Evolutionary conservation across 2,797 vertebrate species (phyloP), one percentile per base, ranked within the genome.

Genomic region (Acipenser oxyrinchus): DNA sequence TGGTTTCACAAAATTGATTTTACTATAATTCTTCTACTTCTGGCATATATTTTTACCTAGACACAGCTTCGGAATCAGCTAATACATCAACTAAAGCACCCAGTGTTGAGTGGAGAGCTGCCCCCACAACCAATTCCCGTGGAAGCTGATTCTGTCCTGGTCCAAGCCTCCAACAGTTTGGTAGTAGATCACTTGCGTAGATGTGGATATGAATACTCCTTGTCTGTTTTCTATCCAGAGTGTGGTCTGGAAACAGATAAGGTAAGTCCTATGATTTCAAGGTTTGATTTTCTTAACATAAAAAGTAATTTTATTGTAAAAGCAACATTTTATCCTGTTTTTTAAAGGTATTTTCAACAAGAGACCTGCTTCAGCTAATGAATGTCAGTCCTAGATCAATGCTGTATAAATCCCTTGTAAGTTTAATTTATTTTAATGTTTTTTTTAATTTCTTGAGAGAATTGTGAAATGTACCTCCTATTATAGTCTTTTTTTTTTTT

Each of bases 201-300:
- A 53, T 91, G 85, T 53, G 95, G 94, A 6, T 96, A 94, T 3
- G 92, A 98, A 71, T 98, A 96, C 84, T 93, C 91, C 0, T 86
- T 95, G 3, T 98, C 94, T 68, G 91, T 98, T 5, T 98, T 98
- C 83, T 89, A 86, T 71, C 92, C 94, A 10, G 95, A 98, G 79
- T 90, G 93, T 78, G 93, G 95, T 2, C 82, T 95, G 12, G 82
- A 81, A 77, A 93, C 89, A 76, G 89, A 90, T 69, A 88, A 92
- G 89, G 96, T 95, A 76, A 76, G 71, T 63, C 49, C 15, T 4
- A 15, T 10, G 49, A 37, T 37, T 3, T 15, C 5, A 15, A 12
- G 60, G 2, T 62, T 62, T 62, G 10, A 10, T 62, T 9, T 62
- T 67, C 15, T 37, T 37, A 37, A 37, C 23, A 37, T 37, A 37